phyloP scores from a whole-genome alignment of 2,797 vertebrate species.

The Eulemur coronatus region DNA sequence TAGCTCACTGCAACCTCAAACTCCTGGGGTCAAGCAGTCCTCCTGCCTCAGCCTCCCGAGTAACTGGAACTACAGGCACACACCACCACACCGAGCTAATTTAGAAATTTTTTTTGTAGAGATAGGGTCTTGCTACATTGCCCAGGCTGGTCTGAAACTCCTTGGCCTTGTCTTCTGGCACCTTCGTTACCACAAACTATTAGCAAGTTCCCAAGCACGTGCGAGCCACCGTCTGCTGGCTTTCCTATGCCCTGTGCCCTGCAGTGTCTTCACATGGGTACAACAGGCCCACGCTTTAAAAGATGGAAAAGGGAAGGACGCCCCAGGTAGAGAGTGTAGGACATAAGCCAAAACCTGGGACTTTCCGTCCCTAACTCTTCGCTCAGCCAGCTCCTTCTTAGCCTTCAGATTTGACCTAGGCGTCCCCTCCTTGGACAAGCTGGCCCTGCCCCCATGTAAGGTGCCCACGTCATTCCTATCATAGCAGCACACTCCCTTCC shows the following conservation, averaged over 20 bases:
- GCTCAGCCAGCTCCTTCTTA: not conserved
- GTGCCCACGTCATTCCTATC: not conserved
- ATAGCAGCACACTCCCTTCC: not conserved
- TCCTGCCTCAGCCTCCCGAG: too few species aligned
- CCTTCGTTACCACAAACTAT: accelerated
- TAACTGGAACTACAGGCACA: too few species aligned
- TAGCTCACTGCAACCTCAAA: too few species aligned
- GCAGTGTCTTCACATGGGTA: accelerated
- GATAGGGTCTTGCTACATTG: too few species aligned
- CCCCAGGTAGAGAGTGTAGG: accelerated
- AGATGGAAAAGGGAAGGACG: not conserved
- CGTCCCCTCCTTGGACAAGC: not conserved
- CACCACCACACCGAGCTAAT: too few species aligned
- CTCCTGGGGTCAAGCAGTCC: too few species aligned
- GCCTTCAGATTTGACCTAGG: not conserved
- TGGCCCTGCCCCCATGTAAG: not conserved
- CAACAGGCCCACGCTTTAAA: not conserved
- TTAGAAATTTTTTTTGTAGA: too few species aligned
- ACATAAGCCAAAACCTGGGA: not conserved
- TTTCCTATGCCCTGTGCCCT: not conserved
- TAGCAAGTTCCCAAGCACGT: not conserved
- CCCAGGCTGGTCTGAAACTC: too few species aligned
- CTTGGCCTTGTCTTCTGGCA: accelerated
- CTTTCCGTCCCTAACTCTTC: not conserved
- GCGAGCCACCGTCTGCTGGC: accelerated